phyloP scores from a whole-genome alignment of 2,888 invertebrate species.

The Ischnura elegans region DNA sequence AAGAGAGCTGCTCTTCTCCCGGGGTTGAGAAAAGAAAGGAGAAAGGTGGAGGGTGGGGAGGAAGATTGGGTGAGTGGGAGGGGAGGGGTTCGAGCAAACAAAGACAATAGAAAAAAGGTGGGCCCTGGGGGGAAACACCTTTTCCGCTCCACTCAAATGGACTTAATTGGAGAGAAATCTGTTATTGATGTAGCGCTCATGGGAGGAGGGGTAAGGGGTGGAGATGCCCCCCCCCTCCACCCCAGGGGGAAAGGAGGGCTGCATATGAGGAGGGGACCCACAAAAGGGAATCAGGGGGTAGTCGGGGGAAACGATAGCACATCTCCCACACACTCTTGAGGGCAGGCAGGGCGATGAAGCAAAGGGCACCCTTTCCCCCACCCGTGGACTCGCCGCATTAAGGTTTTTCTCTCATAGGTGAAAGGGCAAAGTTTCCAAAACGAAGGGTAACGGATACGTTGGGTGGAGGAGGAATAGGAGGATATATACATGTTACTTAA shows the following conservation, averaged over 20 bases:
- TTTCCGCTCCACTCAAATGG: conserved; percentile 38
- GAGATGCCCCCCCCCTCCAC: no score
- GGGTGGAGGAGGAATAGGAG: not conserved
- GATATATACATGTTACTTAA: not conserved
- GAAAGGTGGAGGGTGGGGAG: not conserved
- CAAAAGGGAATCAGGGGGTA: conserved; percentile 29
- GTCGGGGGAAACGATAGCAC: not conserved
- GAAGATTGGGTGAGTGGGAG: not conserved
- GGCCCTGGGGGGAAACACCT: conserved; percentile 33
- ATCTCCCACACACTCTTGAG: not conserved
- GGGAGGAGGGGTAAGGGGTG: conserved; percentile 3
- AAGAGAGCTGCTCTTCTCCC: no score
- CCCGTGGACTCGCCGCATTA: not conserved
- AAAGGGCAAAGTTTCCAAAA: conserved; percentile 29
- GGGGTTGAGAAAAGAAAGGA: not conserved
- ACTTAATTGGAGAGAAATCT: conserved; percentile 64
- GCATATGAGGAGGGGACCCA: not conserved
- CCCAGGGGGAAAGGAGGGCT: not conserved
- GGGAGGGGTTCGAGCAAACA: conserved; percentile 23
- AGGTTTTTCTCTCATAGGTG: conserved; percentile 37
- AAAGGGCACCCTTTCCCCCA: not conserved
- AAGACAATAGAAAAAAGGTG: conserved; percentile 29
- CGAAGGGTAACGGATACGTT: not conserved
- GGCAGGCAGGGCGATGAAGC: conserved; percentile 23
- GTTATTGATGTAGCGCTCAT: conserved; percentile 60